phyloP scores from a whole-genome alignment of 2,888 invertebrate species.

The Hecatera dysodea region DNA sequence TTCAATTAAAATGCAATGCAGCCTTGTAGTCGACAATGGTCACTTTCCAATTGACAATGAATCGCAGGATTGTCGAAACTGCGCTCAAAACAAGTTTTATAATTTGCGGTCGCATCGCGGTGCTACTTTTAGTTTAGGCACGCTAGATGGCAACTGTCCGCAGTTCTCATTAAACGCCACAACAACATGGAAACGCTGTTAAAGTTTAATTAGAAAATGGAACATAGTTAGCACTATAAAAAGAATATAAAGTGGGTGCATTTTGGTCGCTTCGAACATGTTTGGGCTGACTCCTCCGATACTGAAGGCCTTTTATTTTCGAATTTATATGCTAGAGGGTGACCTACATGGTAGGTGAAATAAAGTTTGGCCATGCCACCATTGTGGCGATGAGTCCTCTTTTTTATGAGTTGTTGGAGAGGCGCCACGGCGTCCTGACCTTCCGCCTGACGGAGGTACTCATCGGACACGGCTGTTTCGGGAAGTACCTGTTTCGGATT shows the following conservation, averaged over 20 bases:
- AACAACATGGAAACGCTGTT: constrained; percentile 63
- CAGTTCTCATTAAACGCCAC: constrained; percentile 70
- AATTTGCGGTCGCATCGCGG: constrained; percentile 72
- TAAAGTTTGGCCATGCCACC: too few relatives aligned
- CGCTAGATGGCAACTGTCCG: constrained; percentile 63
- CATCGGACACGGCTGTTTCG: too few relatives aligned
- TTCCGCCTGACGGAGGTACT: too few relatives aligned
- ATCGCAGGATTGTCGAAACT: constrained; percentile 67
- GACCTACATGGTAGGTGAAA: too few relatives aligned
- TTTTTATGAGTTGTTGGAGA: too few relatives aligned
- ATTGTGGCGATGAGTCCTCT: too few relatives aligned
- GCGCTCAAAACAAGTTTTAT: constrained; percentile 74
- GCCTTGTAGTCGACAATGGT: constrained; percentile 61
- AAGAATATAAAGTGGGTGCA: constrained; percentile 6
- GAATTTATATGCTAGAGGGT: too few relatives aligned
- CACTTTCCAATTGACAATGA: constrained; percentile 71
- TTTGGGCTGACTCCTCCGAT: not conserved
- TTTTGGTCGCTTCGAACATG: not conserved
- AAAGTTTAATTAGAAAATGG: constrained; percentile 60
- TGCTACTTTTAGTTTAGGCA: constrained; percentile 65
- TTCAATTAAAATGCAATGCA: constrained; percentile 69
- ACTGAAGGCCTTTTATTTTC: not conserved
- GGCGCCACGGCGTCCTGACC: too few relatives aligned
- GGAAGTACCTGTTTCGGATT: too few relatives aligned
- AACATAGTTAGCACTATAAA: constrained; percentile 22